These are phyloP conservation scores for Coranthus polyacanthus DNA, from an alignment of 2,797 vertebrate species.

Conservation along the genomic window DNA sequence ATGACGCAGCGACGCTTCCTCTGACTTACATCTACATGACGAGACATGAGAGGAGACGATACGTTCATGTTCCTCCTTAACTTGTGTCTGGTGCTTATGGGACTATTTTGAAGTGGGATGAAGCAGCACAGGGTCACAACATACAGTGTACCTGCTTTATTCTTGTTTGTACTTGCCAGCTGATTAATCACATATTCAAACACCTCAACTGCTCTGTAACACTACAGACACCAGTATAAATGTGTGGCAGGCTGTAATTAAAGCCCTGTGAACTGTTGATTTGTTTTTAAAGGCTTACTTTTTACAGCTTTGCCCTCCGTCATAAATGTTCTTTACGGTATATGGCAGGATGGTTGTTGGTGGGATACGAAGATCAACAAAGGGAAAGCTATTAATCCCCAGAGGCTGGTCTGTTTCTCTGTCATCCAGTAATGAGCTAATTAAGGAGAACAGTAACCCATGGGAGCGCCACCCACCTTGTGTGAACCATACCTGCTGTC, in stretches of 20 bases:
- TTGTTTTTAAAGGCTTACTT: slow-evolving; percentile 43
- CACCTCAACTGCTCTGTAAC: too few relatives aligned
- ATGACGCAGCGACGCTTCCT: too few relatives aligned
- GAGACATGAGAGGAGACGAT: too few relatives aligned
- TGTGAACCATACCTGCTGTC: slow-evolving; percentile 36
- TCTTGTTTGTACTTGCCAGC: slow-evolving; percentile 30
- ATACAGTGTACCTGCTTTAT: slow-evolving; percentile 17
- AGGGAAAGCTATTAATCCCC: slow-evolving; percentile 65
- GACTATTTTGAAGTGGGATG: too few relatives aligned
- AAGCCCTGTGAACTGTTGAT: slow-evolving; percentile 44
- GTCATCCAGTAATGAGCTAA: slow-evolving; percentile 74
- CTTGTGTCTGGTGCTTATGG: too few relatives aligned
- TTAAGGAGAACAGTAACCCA: slow-evolving; percentile 76
- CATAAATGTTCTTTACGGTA: slow-evolving; percentile 66
- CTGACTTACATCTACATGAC: too few relatives aligned
- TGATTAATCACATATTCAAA: slow-evolving; percentile 30
- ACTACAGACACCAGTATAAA: not conserved
- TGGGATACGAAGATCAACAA: slow-evolving; percentile 63
- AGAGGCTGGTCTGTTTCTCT: slow-evolving; percentile 53
- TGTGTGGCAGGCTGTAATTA: slow-evolving; percentile 62
- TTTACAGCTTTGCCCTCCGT: slow-evolving; percentile 55
- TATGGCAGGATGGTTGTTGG: slow-evolving; percentile 53
- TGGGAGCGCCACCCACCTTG: slow-evolving; percentile 74
- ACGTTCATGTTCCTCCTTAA: too few relatives aligned
- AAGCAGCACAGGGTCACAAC: too few relatives aligned